Evolutionary conservation across 37 sponge, comb jelly and placozoan genomes (phyloP).

Genomic region (Spongia lamella): DNA sequence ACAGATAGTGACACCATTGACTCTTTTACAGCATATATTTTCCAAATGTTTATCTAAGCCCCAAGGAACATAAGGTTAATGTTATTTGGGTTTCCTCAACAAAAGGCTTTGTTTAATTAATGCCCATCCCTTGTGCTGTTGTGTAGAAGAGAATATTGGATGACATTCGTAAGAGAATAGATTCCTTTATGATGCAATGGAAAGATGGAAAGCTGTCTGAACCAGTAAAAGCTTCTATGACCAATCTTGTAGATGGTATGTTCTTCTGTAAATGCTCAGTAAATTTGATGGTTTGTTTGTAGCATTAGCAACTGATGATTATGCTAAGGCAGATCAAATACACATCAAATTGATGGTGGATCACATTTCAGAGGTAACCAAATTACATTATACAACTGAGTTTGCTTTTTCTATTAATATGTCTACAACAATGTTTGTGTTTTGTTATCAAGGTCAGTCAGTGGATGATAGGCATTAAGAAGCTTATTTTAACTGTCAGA

Average conservation of each 20-base stretch:
- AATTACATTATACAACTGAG: not conserved
- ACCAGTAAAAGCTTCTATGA: conserved; percentile 5
- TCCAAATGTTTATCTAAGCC: too few relatives aligned
- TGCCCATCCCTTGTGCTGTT: too few relatives aligned
- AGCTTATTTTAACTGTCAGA: conserved; percentile 21
- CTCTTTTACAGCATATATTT: too few relatives aligned
- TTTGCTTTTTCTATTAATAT: not conserved
- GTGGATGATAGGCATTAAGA: conserved; percentile 77
- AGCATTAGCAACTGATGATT: conserved; percentile 40
- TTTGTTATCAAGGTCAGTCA: conserved; percentile 32
- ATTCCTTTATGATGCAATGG: conserved; percentile 27
- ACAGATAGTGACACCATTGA: too few relatives aligned
- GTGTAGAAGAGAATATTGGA: conserved; percentile 8
- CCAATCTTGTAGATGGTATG: conserved; percentile 25
- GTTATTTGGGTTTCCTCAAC: too few relatives aligned
- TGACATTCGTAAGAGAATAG: conserved; percentile 29
- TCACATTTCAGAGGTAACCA: conserved; percentile 56
- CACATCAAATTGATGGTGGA: conserved; percentile 74
- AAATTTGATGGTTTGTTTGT: not conserved
- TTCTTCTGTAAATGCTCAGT: not conserved
- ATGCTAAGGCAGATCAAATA: conserved; percentile 33
- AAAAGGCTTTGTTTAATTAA: too few relatives aligned
- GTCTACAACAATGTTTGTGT: too few relatives aligned
- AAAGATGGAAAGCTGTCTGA: conserved; percentile 12
- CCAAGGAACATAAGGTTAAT: too few relatives aligned